Evolutionary conservation across 1,140 invertebrate species (phyloP), one percentile per base, ranked within the genome.

Genomic region (Lepeophtheirus salmonis): DNA sequence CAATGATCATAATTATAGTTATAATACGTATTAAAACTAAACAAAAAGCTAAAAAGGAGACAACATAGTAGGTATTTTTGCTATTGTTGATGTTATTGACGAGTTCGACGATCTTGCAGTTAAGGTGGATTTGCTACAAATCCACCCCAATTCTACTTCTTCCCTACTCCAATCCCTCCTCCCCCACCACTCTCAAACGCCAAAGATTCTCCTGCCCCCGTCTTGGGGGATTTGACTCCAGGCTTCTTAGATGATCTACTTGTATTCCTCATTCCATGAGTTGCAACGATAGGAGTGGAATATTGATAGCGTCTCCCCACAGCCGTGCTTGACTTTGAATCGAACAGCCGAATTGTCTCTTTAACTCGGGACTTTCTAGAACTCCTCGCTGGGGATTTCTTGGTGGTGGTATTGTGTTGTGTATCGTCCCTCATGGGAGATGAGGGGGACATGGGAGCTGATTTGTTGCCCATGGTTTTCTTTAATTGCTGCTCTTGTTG

Each of bases 291-390:
- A 2, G 17, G 2, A 2, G 21, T 20, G 16, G 21, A n/a, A 13
- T 25, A 14, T n/a, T 24, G 13, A n/a, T 59, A n/a, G n/a, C n/a
- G n/a, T n/a, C n/a, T n/a, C n/a, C n/a, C n/a, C n/a, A n/a, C n/a
- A n/a, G n/a, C n/a, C n/a, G n/a, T n/a, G n/a, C n/a, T 50, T 14
- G 16, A 30, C 16, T 50, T 59, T 14, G 57, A 25, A 22, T 59
- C 57, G 16, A 59, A 59, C n/a, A 59, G 49, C 12, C 23, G n/a
- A 23, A 59, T 50, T 16, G 57, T 59, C 14, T 59, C 57, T 6
- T 41, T 2, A 16, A 59, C 57, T 6, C 57, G 57, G 23, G 57
- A 59, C 30, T 59, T 59, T 50, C 52, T 54, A 20, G 16, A 17
- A 16, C n/a, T 18, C 20, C 30, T 12, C n/a, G 57, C 12, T 25